Evolutionary conservation across 2,888 invertebrate genomes (phyloP).

Genomic region (Lingula anatina): DNA sequence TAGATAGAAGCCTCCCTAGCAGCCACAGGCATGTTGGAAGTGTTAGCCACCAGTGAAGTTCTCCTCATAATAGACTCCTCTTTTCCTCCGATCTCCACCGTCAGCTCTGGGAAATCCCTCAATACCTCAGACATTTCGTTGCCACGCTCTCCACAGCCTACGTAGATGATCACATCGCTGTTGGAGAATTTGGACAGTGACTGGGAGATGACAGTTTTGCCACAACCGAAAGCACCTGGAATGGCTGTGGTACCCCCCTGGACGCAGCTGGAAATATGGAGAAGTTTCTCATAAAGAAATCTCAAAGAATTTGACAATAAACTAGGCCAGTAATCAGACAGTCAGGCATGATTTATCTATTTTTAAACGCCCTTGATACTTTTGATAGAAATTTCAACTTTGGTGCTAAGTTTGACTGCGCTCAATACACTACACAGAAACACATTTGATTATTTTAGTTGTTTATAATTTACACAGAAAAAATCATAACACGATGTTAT

Average conservation of each 20-base stretch:
- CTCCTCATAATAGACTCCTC: slow-evolving; percentile 99
- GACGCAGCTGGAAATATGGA: slow-evolving; percentile 90
- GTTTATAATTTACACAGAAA: too few species aligned
- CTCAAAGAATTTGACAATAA: too few species aligned
- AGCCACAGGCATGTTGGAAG: slow-evolving; percentile 99
- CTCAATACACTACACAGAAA: too few species aligned
- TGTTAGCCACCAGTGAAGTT: slow-evolving; percentile 98
- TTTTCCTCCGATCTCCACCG: slow-evolving; percentile 90
- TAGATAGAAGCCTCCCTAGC: slow-evolving; percentile 99
- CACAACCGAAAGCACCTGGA: slow-evolving; percentile 99
- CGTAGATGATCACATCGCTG: slow-evolving; percentile 98
- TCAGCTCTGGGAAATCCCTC: slow-evolving; percentile 97
- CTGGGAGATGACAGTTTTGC: slow-evolving; percentile 99
- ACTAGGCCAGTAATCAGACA: too few species aligned
- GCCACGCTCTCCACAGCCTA: slow-evolving; percentile 99
- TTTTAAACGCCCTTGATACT: too few species aligned
- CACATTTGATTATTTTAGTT: too few species aligned
- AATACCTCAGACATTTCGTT: slow-evolving; percentile 99
- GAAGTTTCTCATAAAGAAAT: too few species aligned
- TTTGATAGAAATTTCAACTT: too few species aligned
- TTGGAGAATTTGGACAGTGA: slow-evolving; percentile 99
- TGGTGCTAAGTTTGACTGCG: too few species aligned
- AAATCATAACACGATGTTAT: too few species aligned
- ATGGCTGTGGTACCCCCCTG: slow-evolving; percentile 99
- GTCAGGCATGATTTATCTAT: too few species aligned